phyloP scores from a whole-genome alignment of 2,888 invertebrate species.

The Lordiphosa andalusiaca region DNA sequence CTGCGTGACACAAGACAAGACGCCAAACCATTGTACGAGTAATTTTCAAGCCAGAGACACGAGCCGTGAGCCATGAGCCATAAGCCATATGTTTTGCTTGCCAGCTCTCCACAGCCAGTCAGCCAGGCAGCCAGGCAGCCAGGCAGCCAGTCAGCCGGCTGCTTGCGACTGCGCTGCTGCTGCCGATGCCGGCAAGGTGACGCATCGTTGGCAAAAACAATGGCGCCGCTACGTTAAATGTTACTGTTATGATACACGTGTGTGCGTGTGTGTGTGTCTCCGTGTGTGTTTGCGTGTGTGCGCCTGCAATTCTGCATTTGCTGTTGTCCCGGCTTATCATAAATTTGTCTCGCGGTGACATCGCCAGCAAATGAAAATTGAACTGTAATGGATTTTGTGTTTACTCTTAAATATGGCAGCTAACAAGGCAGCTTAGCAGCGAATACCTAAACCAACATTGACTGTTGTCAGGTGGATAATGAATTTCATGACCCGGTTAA shows the following conservation, averaged over 20 bases:
- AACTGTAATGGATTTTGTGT: constrained; percentile 32
- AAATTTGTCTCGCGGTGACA: constrained; percentile 30
- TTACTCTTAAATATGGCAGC: neutral
- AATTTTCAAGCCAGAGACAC: constrained; percentile 39
- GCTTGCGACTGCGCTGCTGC: neutral
- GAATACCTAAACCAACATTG: no score
- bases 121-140: constrained; percentile 5
- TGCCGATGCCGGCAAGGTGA: constrained; percentile 45
- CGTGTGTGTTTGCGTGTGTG: neutral
- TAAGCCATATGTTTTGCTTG: constrained; percentile 34
- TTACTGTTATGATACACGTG: constrained; percentile 5
- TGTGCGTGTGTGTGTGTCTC: neutral
- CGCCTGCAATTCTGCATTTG: constrained; percentile 5
- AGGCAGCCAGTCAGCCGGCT: constrained; percentile 3
- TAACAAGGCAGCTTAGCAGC: no score
- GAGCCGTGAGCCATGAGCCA: constrained; percentile 2
- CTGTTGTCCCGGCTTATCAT: constrained; percentile 20
- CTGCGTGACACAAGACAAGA: constrained; percentile 67
- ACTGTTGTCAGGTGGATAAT: no score
- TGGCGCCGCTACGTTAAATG: constrained; percentile 15
- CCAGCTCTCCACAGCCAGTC: constrained; percentile 7
- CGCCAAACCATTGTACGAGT: constrained; percentile 50
- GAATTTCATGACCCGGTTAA: no score
- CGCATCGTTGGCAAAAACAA: constrained; percentile 48
- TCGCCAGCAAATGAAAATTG: constrained; percentile 14